Base-by-base conservation (phyloP, 2,888 invertebrate genomes). In the Eupeodes latifasciatus region DNA sequence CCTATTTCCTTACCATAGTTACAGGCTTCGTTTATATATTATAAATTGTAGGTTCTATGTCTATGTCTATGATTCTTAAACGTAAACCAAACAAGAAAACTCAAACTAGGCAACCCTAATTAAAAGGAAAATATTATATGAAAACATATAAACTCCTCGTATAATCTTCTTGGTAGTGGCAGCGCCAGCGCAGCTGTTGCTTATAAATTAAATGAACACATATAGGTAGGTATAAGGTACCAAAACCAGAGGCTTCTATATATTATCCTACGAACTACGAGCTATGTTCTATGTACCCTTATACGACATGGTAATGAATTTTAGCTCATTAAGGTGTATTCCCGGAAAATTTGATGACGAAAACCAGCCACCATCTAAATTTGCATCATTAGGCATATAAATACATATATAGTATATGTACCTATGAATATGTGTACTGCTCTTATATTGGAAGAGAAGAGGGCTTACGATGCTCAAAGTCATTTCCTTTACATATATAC, bases 271-370 rank as follows among this genome's bases (percentile, higher is more conserved):
- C 40, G 6, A 40, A 40, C 40, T 40, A 40, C 6, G 9, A 40
- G 40, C 40, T 40, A 40, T 9, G 9, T 40, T 7, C 9, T 7
- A 6, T 40, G 40, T 40, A 40, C 27, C 2, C 3, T 40, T 1
- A 57, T 59, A 12, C 57, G 11, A 77, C 72, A 57, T 80, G 80
- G 67, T 84, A 77, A 87, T 87, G 84, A 84, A 81, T 87, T 87
- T 84, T 62, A 77, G 84, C 80, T 84, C 87, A 87, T 87, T 87
- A 87, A 77, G 61, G 77, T 69, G 57, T 81, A 78, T 78, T 3
- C 57, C 81, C 69, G 64, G 71, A 71, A 69, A 82, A 75, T 82
- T 82, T 57, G 59, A 71, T 75, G 79, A 79, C 78, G 78, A 64
- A 74, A 75, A 79, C 49, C 66, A 79, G 75, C 71, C 71, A 71